Base-by-base conservation (phyloP, 2,888 invertebrate genomes). In the Siphlonurus alternatus region DNA sequence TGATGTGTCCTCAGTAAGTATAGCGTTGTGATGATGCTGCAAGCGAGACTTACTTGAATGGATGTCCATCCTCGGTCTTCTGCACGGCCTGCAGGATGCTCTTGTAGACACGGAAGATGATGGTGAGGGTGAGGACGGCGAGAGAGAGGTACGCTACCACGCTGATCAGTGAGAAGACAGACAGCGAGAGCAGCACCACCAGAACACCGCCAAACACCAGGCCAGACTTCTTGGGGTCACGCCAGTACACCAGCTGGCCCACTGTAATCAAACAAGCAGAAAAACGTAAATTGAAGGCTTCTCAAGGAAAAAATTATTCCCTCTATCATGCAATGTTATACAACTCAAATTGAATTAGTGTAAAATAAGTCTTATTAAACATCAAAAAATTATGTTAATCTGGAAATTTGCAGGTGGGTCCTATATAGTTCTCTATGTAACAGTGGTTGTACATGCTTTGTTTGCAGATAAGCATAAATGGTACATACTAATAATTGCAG, bases 191-290 rank as follows among this genome's bases (percentile, higher is more conserved):
- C 73, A 98, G 87, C 73, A 93, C 84, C 73, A 88, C 83, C 74
- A 98, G 83, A 70, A 91, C 87, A 71, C 87, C 87, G 74, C 93
- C 95, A 76, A 98, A 93, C 69, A 94, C 94, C 72, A 88, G 85
- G 70, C 93, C 98, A 69, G 94, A 92, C 79, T 90, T 93, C 80
- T 89, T 92, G 71, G 93, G 89, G 80, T 93, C 90, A 70, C 96
- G 87, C 98, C 98, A 99, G 82, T 98, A 97, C 77, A 99, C 89
- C 77, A 98, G 83, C 74, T 93, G 91, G 79, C 93, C 89, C 84
- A 93, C 93, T 93, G 82, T 7, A 84, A 84, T 70, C 69, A 72
- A 72, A 73, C 73, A 68, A 68, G 68, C 67, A 63, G 62, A 66
- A 62, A 23, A 25, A 15, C 15, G 23, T 63, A 61, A 20, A 61